A percentile compares a stretch with the other conserved stretches of the same genome.
phyloP scores from a whole-genome alignment of 2,113 vertebrate genomes.

The Macquaria australasica region DNA sequence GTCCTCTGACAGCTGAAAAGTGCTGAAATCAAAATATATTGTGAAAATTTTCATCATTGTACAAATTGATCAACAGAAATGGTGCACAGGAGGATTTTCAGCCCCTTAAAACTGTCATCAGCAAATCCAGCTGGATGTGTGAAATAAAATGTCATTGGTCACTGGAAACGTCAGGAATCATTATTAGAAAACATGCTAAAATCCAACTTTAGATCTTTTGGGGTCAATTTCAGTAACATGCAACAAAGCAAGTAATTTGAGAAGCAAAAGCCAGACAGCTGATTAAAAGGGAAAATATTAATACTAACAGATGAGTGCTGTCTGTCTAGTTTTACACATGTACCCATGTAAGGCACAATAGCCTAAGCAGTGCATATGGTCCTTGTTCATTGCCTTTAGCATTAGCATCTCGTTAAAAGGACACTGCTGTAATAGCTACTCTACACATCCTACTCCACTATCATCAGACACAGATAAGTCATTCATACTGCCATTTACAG shows the following conservation, averaged over 20 bases:
- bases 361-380: conserved; percentile 52
- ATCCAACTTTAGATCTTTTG: conserved; percentile 26
- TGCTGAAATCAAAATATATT: conserved; percentile 62
- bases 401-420: conserved; percentile 18
- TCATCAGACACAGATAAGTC: neutral
- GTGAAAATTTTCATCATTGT: conserved; percentile 52
- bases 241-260: conserved; percentile 34
- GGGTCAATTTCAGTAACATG: conserved; percentile 57
- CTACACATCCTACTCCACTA: conserved; percentile 2
- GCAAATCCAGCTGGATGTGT: conserved; percentile 27
- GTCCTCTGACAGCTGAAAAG: conserved; percentile 60
- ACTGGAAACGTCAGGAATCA: conserved; percentile 40
- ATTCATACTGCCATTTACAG: conserved; percentile 39
- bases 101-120: neutral
- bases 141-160: conserved; percentile 57
- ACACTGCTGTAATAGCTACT: conserved; percentile 25
- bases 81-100: neutral
- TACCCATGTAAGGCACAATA: conserved; percentile 67
- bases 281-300: conserved; percentile 19
- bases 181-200: conserved; percentile 24
- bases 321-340: conserved; percentile 24
- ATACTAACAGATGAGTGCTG: conserved; percentile 45
- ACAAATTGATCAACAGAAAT: conserved; percentile 53
- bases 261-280: conserved; percentile 37
- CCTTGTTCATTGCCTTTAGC: conserved; percentile 26